Percentiles rank a stretch among this genome's conserved stretches.
phyloP scores from a whole-genome alignment of 2,888 invertebrate genomes.

The Tanypteryx hageni region DNA sequence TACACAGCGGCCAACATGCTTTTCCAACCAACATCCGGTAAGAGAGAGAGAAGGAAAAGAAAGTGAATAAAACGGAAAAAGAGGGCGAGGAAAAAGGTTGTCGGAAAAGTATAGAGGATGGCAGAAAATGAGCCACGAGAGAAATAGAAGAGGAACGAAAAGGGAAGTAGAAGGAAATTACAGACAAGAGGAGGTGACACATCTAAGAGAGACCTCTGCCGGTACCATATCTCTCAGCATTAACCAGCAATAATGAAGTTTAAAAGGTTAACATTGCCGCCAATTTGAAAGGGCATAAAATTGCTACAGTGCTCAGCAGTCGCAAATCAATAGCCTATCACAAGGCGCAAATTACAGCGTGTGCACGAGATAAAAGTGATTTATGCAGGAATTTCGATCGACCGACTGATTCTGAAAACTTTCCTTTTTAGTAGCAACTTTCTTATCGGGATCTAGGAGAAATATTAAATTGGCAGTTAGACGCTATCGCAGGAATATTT shows the following conservation, averaged over 20 bases:
- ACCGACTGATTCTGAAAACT: neutral
- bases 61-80: neutral
- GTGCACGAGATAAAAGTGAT: neutral
- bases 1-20: conserved; percentile 3
- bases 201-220: neutral
- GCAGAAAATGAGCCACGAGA: too few relatives aligned
- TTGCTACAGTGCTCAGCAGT: neutral
- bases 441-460: neutral
- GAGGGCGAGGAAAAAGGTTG: neutral
- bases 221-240: neutral
- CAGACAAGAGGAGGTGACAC: neutral
- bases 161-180: neutral
- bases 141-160: neutral
- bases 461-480: too few relatives aligned
- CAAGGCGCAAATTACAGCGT: neutral
- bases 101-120: too few relatives aligned
- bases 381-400: neutral
- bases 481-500: too few relatives aligned
- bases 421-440: neutral
- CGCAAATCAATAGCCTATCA: neutral
- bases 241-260: neutral
- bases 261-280: neutral
- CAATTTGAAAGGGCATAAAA: neutral
- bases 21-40: conserved; percentile 13
- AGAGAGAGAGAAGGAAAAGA: neutral